Conservation (phyloP, 2,797 vertebrate species). For the Cyclopterus lumpus region DNA sequence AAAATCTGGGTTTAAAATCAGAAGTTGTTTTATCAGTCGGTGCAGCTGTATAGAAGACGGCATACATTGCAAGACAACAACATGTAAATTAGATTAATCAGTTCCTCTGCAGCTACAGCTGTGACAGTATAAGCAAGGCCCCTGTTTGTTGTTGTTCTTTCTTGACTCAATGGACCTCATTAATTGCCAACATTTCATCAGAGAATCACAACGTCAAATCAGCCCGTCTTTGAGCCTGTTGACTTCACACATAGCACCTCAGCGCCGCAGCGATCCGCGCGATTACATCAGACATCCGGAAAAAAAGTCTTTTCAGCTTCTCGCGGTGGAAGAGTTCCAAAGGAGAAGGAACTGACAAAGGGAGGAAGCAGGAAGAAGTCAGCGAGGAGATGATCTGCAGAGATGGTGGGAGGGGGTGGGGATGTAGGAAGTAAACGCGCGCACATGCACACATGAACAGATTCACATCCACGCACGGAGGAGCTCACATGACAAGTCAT, state of each 20-base stretch:
- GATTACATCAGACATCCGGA: conserved; percentile 56
- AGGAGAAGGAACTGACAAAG: conserved; percentile 44
- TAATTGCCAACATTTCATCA: conserved; percentile 26
- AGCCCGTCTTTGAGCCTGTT: conserved; percentile 63
- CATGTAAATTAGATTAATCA: conserved; percentile 43
- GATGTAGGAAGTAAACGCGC: conserved; percentile 26
- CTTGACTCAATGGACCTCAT: conserved; percentile 16
- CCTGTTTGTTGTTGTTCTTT: conserved; percentile 27
- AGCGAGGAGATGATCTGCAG: conserved; percentile 21
- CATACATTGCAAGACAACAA: conserved; percentile 39
- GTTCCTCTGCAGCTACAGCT: conserved; percentile 43
- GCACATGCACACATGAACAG: conserved; percentile 14
- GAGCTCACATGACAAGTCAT: conserved; percentile 60
- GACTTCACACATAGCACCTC: conserved; percentile 57
- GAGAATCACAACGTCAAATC: conserved; percentile 55
- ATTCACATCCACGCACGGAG: conserved; percentile 16
- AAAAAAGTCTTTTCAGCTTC: conserved; percentile 55
- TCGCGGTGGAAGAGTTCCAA: conserved; percentile 35
- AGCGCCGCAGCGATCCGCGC: conserved; percentile 31
- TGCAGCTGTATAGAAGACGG: conserved; percentile 17
- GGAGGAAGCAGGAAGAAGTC: conserved; percentile 40
- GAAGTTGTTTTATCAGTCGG: conserved; percentile 18
- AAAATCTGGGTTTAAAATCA: conserved; percentile 33
- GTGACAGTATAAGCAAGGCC: conserved; percentile 43
- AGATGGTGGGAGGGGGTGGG: conserved; percentile 28